Evolutionary conservation across 2,888 invertebrate genomes (phyloP).

Genomic region (Lasioglossum pauxillum): DNA sequence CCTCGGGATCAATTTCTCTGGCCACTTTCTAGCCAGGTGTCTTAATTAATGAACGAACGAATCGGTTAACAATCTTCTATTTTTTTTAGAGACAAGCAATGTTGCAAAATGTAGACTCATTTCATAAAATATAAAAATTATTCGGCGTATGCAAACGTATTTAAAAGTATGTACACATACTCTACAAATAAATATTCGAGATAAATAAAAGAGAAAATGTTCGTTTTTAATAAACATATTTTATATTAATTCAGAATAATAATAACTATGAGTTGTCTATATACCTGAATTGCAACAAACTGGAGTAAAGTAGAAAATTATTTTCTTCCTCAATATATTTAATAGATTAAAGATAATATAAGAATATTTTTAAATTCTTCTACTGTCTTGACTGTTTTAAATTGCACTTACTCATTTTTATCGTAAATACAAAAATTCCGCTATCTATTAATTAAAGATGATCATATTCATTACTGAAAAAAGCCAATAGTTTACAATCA

Average conservation of each 20-base stretch:
- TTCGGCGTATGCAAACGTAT: background rate
- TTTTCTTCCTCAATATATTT: too few species aligned
- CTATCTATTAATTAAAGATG: too few species aligned
- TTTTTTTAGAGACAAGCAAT: background rate
- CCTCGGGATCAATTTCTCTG: slow-evolving; percentile 25
- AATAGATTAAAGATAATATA: too few species aligned
- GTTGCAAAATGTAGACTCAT: background rate
- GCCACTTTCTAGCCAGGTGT: slow-evolving; percentile 16
- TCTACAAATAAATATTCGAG: background rate
- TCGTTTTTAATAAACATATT: background rate
- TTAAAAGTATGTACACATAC: background rate
- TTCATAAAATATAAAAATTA: too few species aligned
- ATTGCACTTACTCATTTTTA: too few species aligned
- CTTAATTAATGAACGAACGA: slow-evolving; percentile 36
- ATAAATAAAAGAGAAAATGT: background rate
- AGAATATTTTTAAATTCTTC: too few species aligned
- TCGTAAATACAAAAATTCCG: too few species aligned
- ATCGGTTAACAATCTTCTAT: background rate
- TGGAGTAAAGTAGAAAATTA: too few species aligned
- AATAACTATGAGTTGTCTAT: too few species aligned
- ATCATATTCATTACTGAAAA: too few species aligned
- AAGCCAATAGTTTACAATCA: background rate
- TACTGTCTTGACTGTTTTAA: too few species aligned
- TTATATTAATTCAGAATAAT: background rate
- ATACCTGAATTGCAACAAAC: too few species aligned